Base-by-base conservation (phyloP, 2,888 invertebrate species). In the Calameuta pallipes region DNA sequence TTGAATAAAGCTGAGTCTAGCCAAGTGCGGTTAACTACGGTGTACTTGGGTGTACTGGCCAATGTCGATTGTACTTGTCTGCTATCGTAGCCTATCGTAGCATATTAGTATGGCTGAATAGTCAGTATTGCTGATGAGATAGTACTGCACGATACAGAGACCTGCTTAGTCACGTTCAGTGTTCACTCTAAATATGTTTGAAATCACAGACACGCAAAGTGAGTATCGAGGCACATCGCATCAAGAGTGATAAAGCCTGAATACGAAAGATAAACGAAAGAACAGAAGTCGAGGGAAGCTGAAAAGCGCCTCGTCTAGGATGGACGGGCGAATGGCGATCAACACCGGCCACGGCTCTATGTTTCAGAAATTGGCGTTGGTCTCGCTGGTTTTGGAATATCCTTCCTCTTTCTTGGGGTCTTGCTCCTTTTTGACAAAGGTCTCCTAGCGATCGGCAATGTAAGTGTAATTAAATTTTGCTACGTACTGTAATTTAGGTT, bases 361-460 rank as follows among this genome's bases (percentile, higher is more conserved):
- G 75, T 95, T 95, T 81, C 93, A 98, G 97, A 99, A 93, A 99
- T 99, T 89, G 99, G 99, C 33, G 98, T 99, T 70, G 99, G 99
- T 31, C 93, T 99, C 76, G 97, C 98, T 6, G 98, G 98, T 6
- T 99, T 99, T 92, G 99, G 99, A 12, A 95, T 98, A 86, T 95
- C 96, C 80, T 99, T 99, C 92, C 94, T 99, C 11, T 97, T 99
- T 88, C 94, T 99, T 11, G 99, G 99, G 80, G 95, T 99, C 69
- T 88, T 99, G 74, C 93, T 99, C 80, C 93, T 99, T 77, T 99
- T 99, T 92, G 99, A 99, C 92, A 98, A 98, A 92, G 99, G 99
- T 76, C 93, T 99, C 79, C 93, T 99, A 79, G 99, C 99, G n/a
- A 98, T 99, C 91, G 99, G 99, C 91, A 99, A 99, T 94, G 99